Evolutionary conservation across 2,888 invertebrate genomes (phyloP).

Genomic region (Nasonovia ribisnigri): DNA sequence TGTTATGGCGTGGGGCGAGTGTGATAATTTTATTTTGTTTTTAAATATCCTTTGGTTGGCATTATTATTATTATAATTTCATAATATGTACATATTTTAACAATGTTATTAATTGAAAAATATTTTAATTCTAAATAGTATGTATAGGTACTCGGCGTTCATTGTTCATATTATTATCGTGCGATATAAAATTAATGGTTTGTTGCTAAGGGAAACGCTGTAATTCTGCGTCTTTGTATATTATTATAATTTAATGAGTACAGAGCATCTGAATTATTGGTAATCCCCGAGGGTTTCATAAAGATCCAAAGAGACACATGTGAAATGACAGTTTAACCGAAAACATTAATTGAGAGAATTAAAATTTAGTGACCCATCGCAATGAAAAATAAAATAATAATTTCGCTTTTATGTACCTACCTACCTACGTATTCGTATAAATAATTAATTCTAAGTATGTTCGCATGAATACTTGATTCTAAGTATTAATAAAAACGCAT

Average conservation of each 20-base stretch:
- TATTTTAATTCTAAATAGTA: not conserved
- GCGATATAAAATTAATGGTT: slow-evolving; percentile 39
- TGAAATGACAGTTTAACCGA: slow-evolving; percentile 18
- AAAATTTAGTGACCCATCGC: not conserved
- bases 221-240: not conserved
- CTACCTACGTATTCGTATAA: not conserved
- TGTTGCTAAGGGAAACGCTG: slow-evolving; percentile 12
- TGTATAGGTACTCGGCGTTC: not conserved
- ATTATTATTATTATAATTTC: not conserved
- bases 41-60: not conserved
- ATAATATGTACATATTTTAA: not conserved
- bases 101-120: not conserved
- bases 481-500: not conserved
- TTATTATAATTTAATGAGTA: slow-evolving; percentile 44
- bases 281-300: slow-evolving; percentile 26
- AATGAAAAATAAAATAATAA: not conserved
- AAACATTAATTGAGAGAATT: not conserved
- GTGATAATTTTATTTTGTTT: not conserved
- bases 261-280: slow-evolving; percentile 34
- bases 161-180: not conserved
- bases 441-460: not conserved
- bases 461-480: not conserved
- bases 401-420: not conserved
- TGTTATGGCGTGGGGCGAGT: not conserved
- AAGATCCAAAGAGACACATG: slow-evolving; percentile 13